These are phyloP conservation scores for Cisticola juncidis DNA, from an alignment of 2,113 vertebrate genomes.

Conservation along the genomic window DNA sequence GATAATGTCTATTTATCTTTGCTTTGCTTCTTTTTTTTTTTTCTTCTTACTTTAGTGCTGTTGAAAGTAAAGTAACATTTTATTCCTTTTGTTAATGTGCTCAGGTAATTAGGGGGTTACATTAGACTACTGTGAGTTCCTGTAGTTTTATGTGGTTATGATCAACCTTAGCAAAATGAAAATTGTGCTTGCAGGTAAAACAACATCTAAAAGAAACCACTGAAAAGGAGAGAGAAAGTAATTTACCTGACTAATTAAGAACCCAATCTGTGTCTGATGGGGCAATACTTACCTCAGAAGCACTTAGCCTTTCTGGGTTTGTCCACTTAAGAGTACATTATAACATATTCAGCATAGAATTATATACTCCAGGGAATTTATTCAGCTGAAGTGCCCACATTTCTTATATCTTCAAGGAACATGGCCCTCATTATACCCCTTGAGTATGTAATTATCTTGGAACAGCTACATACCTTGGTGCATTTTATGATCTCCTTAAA, in stretches of 20 bases:
- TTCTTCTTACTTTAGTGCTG: neutral
- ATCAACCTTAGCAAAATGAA: conserved; percentile 18
- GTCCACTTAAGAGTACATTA: conserved; percentile 45
- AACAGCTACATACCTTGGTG: conserved; percentile 11
- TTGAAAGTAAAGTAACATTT: neutral
- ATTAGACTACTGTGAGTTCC: neutral
- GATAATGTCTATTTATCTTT: neutral
- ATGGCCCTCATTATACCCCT: neutral
- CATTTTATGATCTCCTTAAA: conserved; percentile 30
- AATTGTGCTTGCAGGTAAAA: neutral
- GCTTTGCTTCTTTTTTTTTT: neutral
- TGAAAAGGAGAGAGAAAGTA: conserved; percentile 5
- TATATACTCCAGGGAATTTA: neutral
- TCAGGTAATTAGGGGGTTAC: neutral
- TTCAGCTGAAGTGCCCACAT: neutral
- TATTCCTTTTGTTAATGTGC: neutral
- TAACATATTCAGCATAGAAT: conserved; percentile 6
- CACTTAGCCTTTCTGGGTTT: conserved; percentile 30
- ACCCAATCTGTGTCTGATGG: neutral
- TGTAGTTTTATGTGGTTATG: conserved; percentile 1
- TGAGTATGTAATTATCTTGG: conserved; percentile 38
- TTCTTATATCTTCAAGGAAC: conserved; percentile 28
- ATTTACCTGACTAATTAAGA: conserved; percentile 48
- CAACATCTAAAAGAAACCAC: neutral
- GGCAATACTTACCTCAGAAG: conserved; percentile 23